Evolutionary conservation across 2,797 vertebrate genomes (phyloP), one percentile per base, ranked within the genome.

Genomic region (Morus bassanus): DNA sequence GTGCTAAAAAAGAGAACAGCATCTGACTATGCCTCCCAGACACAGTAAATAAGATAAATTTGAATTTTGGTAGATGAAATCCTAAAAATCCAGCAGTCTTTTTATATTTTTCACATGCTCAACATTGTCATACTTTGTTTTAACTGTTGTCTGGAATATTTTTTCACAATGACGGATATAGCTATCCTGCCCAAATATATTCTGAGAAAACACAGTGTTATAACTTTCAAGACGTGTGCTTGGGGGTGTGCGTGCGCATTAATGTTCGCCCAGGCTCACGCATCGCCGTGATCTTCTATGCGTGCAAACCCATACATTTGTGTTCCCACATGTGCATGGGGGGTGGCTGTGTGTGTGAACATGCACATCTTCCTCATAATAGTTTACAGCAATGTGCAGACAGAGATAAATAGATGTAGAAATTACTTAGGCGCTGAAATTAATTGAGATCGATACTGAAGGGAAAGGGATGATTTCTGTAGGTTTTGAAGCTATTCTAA

Each of bases 1-100:
- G 43, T 16, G 67, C 79, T 93, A 76, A 90, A 94, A 85, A 78
- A 73, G 79, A 88, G 78, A 93, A 76, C 35, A 76, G 73, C 92
- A 91, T 93, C 69, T 89, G 78, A 63, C 69, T 90, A 53, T 89
- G 72, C 65, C 50, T 96, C 83, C 53, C 65, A 90, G 85, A 91
- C 88, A 56, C 48, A 39, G 69, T 50, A 88, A 95, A 86, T 78
- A 84, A 83, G 61, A 56, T 80, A 85, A 77, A 95, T 84, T 65
- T 92, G 64, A 84, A 88, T 94, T 84, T 94, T 73, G 33, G 28
- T 95, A 12, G 54, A 54, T 91, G 50, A 89, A 85, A 89, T 90
- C n/a, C 23, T 70, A 81, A 92, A 92, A 96, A 84, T 81, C 61
- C 73, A 86, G 31, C 35, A 76, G 31, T 21, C 68, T 75, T 68